Evolutionary conservation across 2,113 vertebrate species (phyloP), one percentile per base, ranked within the genome.

Genomic region (Sander lucioperca): DNA sequence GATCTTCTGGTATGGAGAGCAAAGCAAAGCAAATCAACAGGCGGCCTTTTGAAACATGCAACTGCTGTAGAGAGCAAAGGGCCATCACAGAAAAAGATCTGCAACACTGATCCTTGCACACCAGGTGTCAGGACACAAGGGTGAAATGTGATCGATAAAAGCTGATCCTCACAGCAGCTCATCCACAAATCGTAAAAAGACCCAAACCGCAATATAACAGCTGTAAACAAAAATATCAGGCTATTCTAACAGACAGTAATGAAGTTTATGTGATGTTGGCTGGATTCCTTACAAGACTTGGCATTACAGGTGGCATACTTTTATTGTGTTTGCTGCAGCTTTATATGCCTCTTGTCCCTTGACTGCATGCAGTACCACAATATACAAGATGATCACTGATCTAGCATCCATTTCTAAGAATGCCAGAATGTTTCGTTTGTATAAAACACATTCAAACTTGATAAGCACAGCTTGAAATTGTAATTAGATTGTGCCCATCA

Each of bases 71-170:
- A 66, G 72, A 83, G 78, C 79, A 80, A 81, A 74, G 79, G 71
- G 43, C 76, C 82, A 53, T 78, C 71, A 48, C 51, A 66, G 39
- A 43, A 69, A 66, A 72, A 75, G 77, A 50, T 43, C 51, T 16
- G 71, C 56, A 82, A 72, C 76, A 77, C 70, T 80, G 83, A 88
- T 88, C 74, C 74, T 82, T 75, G 48, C 65, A 23, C 64, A 59
- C 58, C 47, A 47, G 80, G 75, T 84, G 78, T 88, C 75, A 23
- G 86, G 77, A 65, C 77, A 74, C 19, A 25, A 47, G 7, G 59
- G 82, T 74, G 87, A 91, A 78, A 89, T 30, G 67, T 25, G 25
- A 88, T 92, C 73, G 27, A 64, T 88, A 67, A 79, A 73, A 79
- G 88, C 74, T 25, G 77, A 86, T 84, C 80, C 10, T 78, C 48